Evolutionary conservation across 2,797 vertebrate genomes (phyloP).

Genomic region (Ctenosaura bakeri): DNA sequence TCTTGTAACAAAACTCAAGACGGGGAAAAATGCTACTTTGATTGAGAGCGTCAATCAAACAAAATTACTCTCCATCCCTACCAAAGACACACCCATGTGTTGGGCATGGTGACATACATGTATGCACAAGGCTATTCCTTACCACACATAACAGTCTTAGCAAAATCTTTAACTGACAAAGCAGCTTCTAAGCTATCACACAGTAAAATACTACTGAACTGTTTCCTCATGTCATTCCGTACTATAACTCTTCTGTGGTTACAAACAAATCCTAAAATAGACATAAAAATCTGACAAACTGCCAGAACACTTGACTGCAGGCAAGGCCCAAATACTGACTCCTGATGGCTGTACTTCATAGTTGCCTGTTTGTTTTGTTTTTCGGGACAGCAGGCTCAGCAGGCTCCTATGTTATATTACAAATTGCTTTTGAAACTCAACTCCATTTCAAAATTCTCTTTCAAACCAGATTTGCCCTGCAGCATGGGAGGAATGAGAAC

Average conservation of each 20-base stretch:
- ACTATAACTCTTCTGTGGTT: neutral
- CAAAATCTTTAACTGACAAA: neutral
- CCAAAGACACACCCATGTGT: neutral
- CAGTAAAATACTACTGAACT: neutral
- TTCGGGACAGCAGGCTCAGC: neutral
- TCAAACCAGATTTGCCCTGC: neutral
- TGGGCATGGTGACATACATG: neutral
- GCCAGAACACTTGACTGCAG: neutral
- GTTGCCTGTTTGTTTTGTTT: neutral
- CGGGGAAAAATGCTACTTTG: too few species aligned
- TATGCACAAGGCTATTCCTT: neutral
- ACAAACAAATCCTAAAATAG: constrained; percentile 23
- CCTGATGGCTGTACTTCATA: too few species aligned
- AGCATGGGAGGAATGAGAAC: neutral
- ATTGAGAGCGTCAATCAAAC: too few species aligned
- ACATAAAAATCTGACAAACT: neutral
- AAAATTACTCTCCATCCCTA: too few species aligned
- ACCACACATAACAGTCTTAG: neutral
- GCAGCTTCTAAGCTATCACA: neutral
- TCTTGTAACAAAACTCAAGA: too few species aligned
- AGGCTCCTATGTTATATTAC: neutral
- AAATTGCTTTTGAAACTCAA: neutral
- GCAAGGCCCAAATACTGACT: neutral
- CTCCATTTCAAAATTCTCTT: neutral
- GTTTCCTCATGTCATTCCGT: neutral